phyloP scores from a whole-genome alignment of 1,140 invertebrate genomes.

The Drosophila carrolli region DNA sequence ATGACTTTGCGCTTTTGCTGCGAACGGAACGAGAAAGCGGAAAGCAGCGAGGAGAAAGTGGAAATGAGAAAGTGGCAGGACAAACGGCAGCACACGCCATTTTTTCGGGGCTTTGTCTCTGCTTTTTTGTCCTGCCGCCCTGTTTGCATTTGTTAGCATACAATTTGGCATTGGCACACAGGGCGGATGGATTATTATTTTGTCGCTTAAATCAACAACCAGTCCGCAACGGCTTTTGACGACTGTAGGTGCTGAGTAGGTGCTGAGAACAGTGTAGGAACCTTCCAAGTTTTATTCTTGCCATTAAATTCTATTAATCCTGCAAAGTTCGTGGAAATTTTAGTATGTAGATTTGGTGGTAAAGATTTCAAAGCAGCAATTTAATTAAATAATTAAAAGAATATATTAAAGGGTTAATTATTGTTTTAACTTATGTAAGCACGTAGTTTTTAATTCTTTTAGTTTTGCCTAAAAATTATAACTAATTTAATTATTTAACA shows the following conservation, averaged over 20 bases:
- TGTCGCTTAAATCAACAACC: constrained; percentile 46
- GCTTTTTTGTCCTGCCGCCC: neutral
- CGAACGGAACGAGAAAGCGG: constrained; percentile 2
- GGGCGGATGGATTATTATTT: constrained; percentile 59
- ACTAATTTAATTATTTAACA: too few species aligned
- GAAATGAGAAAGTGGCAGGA: constrained; percentile 5
- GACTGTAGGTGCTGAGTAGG: neutral
- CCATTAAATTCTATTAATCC: too few species aligned
- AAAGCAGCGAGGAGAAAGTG: constrained; percentile 5
- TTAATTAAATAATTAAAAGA: too few species aligned
- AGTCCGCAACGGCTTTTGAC: constrained; percentile 9
- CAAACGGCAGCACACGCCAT: constrained; percentile 22
- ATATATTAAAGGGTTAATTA: too few species aligned
- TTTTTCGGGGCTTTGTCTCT: constrained; percentile 46
- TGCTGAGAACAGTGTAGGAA: neutral
- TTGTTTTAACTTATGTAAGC: too few species aligned
- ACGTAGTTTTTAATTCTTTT: too few species aligned
- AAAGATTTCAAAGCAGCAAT: too few species aligned
- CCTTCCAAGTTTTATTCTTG: too few species aligned
- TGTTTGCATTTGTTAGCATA: constrained; percentile 60
- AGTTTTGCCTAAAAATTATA: too few species aligned
- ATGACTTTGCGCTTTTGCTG: constrained; percentile 75
- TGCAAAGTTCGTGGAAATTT: too few species aligned
- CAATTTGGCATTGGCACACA: constrained; percentile 26
- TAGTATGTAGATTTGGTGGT: too few species aligned